Evolutionary conservation across 2,113 vertebrate genomes (phyloP).

Genomic region (Pleuronectes platessa): DNA sequence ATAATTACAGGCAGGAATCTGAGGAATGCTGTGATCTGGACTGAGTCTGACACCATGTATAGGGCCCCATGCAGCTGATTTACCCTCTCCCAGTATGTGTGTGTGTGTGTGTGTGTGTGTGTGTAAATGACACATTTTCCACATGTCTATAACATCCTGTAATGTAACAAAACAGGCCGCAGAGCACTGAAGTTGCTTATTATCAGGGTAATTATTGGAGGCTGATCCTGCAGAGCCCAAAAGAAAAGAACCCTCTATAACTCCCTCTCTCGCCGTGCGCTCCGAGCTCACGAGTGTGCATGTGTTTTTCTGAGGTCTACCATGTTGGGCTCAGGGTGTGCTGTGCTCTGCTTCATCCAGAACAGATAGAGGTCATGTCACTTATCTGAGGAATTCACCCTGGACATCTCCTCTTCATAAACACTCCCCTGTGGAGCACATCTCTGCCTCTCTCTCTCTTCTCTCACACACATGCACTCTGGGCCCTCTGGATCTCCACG

Average conservation of each 20-base stretch:
- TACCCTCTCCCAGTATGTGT: constrained; percentile 32
- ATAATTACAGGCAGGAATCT: constrained; percentile 74
- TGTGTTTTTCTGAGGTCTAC: constrained; percentile 53
- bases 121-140: constrained; percentile 18
- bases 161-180: not conserved
- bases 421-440: constrained; percentile 74
- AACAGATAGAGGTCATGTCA: constrained; percentile 65
- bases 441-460: constrained; percentile 16
- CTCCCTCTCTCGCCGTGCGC: not conserved
- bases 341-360: constrained; percentile 36
- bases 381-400: constrained; percentile 80
- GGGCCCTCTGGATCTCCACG: not conserved
- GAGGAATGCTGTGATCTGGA: constrained; percentile 74
- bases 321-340: constrained; percentile 50
- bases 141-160: not conserved
- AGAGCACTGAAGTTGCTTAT: constrained; percentile 7
- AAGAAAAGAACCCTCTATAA: not conserved
- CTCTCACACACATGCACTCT: constrained; percentile 21
- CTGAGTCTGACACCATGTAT: constrained; percentile 58
- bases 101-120: not conserved
- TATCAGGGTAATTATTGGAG: not conserved
- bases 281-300: not conserved
- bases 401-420: constrained; percentile 72
- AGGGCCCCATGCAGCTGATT: constrained; percentile 61
- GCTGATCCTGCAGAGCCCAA: not conserved